A percentile compares a stretch with the other conserved stretches of the same genome.
phyloP scores from a whole-genome alignment of 1,140 invertebrate genomes.

The Thaumatotibia leucotreta region DNA sequence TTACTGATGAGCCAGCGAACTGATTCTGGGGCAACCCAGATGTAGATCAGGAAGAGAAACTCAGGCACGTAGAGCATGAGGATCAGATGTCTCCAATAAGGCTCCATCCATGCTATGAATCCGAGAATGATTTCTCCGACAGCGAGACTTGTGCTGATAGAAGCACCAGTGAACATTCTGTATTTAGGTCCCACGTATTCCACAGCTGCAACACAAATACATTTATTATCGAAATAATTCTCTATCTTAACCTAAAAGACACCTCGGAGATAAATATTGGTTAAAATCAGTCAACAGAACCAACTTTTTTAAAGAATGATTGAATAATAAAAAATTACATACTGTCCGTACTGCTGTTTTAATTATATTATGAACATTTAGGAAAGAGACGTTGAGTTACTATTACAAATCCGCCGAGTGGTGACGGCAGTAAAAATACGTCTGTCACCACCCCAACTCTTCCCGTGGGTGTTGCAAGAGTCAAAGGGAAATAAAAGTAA shows the following conservation, averaged over 20 bases:
- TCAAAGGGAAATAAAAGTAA: no score
- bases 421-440: no score
- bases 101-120: conserved; percentile 80
- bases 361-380: no score
- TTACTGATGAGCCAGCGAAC: conserved; percentile 87
- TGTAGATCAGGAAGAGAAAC: conserved; percentile 79
- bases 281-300: no score
- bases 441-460: no score
- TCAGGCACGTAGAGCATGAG: conserved; percentile 82
- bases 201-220: conserved; percentile 76
- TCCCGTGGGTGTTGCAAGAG: no score
- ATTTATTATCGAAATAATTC: neutral
- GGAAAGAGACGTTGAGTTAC: no score
- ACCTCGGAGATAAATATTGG: no score
- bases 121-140: conserved; percentile 83
- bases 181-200: conserved; percentile 85
- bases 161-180: conserved; percentile 82
- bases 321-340: no score
- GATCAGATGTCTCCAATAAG: conserved; percentile 83
- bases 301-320: no score
- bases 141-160: conserved; percentile 82
- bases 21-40: conserved; percentile 80
- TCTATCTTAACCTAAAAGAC: neutral
- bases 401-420: no score
- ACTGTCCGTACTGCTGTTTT: no score